Conservation (phyloP, 2,113 vertebrate species). For the Stomatorhinus ivindoensis region DNA sequence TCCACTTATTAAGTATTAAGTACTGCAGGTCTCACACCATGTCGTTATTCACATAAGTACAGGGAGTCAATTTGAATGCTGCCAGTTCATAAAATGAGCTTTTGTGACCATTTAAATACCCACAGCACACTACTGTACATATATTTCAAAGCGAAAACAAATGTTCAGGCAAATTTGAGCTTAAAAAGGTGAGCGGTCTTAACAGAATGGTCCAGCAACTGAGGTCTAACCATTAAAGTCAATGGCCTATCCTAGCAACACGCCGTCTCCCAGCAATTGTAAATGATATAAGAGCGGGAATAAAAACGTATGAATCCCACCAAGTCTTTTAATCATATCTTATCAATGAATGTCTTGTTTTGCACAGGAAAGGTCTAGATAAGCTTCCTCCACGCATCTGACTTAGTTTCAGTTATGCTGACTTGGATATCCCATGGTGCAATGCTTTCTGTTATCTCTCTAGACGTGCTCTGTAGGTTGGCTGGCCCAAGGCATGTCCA, state of each 20-base stretch:
- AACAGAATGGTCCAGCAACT: background rate
- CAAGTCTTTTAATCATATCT: background rate
- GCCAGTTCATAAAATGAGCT: background rate
- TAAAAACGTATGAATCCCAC: background rate
- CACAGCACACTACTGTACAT: background rate
- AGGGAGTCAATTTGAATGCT: background rate
- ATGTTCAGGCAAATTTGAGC: background rate
- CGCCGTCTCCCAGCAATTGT: background rate
- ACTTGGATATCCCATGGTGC: background rate
- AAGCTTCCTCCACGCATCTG: background rate
- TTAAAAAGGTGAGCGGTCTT: background rate
- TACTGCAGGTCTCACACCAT: background rate
- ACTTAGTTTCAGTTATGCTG: background rate
- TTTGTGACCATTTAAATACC: background rate
- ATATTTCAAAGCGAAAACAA: background rate
- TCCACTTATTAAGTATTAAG: background rate
- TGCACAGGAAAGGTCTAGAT: background rate
- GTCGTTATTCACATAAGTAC: background rate
- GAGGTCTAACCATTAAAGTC: background rate
- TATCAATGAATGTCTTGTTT: background rate
- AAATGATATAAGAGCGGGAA: background rate
- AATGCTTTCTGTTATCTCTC: background rate
- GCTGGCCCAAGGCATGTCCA: constrained; percentile 64
- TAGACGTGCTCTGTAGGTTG: constrained; percentile 66
- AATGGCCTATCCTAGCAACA: background rate